Evolutionary conservation across 2,888 invertebrate genomes (phyloP).

Genomic region (Trissonchulus latispiculum): DNA sequence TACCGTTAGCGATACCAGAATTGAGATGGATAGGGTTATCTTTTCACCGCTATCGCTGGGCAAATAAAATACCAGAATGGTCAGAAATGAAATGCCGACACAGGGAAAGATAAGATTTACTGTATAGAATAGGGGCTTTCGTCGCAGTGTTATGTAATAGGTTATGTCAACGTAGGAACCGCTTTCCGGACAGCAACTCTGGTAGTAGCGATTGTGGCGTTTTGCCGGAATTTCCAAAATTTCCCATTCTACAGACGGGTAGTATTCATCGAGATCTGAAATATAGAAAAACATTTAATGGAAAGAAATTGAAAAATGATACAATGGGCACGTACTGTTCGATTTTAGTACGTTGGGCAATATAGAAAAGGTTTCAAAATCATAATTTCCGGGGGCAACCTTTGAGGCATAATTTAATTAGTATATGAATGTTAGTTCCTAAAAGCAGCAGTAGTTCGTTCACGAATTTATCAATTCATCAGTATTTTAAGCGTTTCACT

Average conservation of each 20-base stretch:
- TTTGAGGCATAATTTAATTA: too few relatives aligned
- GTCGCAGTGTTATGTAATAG: slow-evolving; percentile 44
- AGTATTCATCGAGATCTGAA: slow-evolving; percentile 72
- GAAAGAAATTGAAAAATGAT: too few relatives aligned
- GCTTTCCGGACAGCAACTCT: slow-evolving; percentile 43
- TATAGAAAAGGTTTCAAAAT: too few relatives aligned
- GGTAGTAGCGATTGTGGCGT: slow-evolving; percentile 44
- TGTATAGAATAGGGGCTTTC: slow-evolving; percentile 73
- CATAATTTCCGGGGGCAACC: too few relatives aligned
- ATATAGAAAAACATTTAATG: too few relatives aligned
- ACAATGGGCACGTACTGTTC: too few relatives aligned
- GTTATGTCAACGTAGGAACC: slow-evolving; percentile 31
- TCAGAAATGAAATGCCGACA: slow-evolving; percentile 90
- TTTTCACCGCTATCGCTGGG: slow-evolving; percentile 96
- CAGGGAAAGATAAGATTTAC: slow-evolving; percentile 93
- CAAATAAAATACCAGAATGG: slow-evolving; percentile 85
- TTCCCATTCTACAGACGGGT: slow-evolving; percentile 98
- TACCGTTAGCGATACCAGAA: slow-evolving; percentile 93
- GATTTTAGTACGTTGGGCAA: too few relatives aligned
- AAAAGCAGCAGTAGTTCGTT: too few relatives aligned
- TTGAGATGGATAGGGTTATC: slow-evolving; percentile 84
- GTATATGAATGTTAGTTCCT: too few relatives aligned
- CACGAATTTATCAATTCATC: too few relatives aligned
- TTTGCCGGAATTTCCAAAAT: slow-evolving; percentile 67
- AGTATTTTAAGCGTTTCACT: too few relatives aligned